Percentiles rank a stretch among this genome's conserved stretches.
These are phyloP conservation scores for Sarcophaga caerulescens DNA, from an alignment of 2,888 invertebrate genomes.

Conservation along the genomic window DNA sequence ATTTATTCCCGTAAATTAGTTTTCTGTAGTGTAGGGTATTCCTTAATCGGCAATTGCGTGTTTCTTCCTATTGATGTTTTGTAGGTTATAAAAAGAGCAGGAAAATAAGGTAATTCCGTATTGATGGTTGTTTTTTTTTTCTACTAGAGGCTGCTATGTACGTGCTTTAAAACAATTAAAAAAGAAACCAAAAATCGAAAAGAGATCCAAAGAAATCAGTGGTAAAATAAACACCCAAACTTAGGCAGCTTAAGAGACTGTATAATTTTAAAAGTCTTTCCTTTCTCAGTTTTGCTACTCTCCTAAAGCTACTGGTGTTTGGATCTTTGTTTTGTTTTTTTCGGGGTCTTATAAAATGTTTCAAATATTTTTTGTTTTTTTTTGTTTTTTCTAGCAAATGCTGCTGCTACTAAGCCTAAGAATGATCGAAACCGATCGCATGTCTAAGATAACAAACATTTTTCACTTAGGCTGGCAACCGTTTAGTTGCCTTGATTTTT, in stretches of 20 bases:
- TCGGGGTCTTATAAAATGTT: conserved; percentile 19
- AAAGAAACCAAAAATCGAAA: conserved; percentile 34
- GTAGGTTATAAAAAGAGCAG: background rate
- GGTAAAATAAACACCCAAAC: conserved; percentile 49
- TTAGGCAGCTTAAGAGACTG: background rate
- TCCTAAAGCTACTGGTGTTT: conserved; percentile 59
- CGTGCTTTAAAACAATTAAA: conserved; percentile 68
- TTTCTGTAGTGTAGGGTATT: background rate
- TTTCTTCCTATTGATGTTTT: no score
- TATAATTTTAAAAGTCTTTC: no score
- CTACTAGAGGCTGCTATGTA: conserved; percentile 33
- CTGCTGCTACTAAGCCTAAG: conserved; percentile 61
- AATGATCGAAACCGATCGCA: conserved; percentile 75
- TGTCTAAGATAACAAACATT: conserved; percentile 76
- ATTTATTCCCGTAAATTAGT: background rate
- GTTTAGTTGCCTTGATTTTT: conserved; percentile 56
- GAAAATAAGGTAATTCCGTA: background rate
- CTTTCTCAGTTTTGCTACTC: background rate
- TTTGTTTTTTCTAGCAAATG: conserved; percentile 30
- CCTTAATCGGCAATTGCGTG: no score
- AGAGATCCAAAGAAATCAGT: conserved; percentile 29
- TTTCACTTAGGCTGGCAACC: conserved; percentile 69
- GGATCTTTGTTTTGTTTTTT: conserved; percentile 9
- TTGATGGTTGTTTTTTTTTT: conserved; percentile 12
- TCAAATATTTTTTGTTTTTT: background rate